phyloP scores from a whole-genome alignment of 2,888 invertebrate species.

The Peribatodes rhomboidaria region DNA sequence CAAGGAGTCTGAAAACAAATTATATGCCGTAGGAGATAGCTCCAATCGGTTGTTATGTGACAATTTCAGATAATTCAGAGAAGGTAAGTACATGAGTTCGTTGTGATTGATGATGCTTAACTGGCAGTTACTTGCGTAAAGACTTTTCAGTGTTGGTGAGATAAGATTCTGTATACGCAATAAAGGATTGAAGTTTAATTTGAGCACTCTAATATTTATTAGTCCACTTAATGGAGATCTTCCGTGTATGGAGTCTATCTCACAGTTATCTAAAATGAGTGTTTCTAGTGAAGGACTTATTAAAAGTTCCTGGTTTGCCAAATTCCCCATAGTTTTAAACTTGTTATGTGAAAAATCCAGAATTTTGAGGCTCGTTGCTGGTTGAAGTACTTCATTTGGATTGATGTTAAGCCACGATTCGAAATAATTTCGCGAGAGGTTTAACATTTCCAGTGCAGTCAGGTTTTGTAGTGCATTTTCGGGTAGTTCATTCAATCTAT shows the following conservation, averaged over 20 bases:
- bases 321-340: slow-evolving; percentile 82
- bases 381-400: slow-evolving; percentile 81
- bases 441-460: slow-evolving; percentile 84
- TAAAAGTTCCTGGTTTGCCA: slow-evolving; percentile 82
- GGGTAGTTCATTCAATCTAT: slow-evolving; percentile 82
- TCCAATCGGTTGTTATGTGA: slow-evolving; percentile 87
- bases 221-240: slow-evolving; percentile 82
- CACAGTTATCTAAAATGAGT: slow-evolving; percentile 88
- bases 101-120: slow-evolving; percentile 80
- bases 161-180: slow-evolving; percentile 76
- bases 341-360: slow-evolving; percentile 89
- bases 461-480: slow-evolving; percentile 82
- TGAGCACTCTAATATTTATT: slow-evolving; percentile 82
- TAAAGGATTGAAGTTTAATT: slow-evolving; percentile 84
- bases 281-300: slow-evolving; percentile 86
- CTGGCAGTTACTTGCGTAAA: slow-evolving; percentile 87
- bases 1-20: slow-evolving; percentile 83
- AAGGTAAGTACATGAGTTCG: slow-evolving; percentile 86
- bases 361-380: slow-evolving; percentile 81
- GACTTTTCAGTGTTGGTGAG: slow-evolving; percentile 80
- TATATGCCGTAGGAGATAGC: slow-evolving; percentile 71
- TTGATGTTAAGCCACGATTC: slow-evolving; percentile 85
- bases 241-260: slow-evolving; percentile 84
- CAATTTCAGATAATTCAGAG: slow-evolving; percentile 87
- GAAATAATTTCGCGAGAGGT: slow-evolving; percentile 89